Conservation (phyloP, 2,113 vertebrate species). For the Holacanthus passer region DNA sequence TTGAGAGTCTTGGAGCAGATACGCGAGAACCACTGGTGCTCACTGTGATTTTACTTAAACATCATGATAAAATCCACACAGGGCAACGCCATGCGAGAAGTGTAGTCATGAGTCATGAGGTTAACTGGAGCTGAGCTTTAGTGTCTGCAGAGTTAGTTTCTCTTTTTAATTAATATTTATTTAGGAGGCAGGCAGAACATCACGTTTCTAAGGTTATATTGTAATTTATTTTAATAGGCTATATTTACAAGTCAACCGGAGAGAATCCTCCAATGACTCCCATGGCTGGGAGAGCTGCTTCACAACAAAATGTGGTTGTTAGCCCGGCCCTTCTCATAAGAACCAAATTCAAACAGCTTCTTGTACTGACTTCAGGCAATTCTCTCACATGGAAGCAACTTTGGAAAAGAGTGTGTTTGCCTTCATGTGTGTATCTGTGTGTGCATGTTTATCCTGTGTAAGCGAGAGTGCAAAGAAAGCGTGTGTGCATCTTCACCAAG, state of each 20-base stretch:
- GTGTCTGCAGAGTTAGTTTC: neutral
- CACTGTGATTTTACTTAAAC: constrained; percentile 39
- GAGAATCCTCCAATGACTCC: neutral
- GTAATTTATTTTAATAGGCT: neutral
- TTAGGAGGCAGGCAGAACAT: neutral
- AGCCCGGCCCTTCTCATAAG: neutral
- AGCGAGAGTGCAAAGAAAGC: neutral
- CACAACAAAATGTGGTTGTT: constrained; percentile 27
- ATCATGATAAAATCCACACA: constrained; percentile 20
- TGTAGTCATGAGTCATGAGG: constrained; percentile 7
- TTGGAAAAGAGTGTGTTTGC: neutral
- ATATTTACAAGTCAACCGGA: constrained; percentile 5
- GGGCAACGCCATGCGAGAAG: constrained; percentile 6
- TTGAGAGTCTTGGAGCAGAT: constrained; percentile 30
- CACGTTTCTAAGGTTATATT: neutral
- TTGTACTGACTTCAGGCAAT: constrained; percentile 18
- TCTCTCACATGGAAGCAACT: constrained; percentile 12
- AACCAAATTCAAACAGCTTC: constrained; percentile 30
- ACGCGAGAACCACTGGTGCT: constrained; percentile 18
- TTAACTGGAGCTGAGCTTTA: constrained; percentile 14
- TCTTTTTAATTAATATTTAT: constrained; percentile 19
- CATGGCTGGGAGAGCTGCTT: neutral
- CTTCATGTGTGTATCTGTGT: neutral
- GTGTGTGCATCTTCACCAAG: constrained; percentile 16
- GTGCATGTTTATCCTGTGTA: neutral